Evolutionary conservation across 2,113 vertebrate genomes (phyloP).

Genomic region (Dendrocopos noguchii): DNA sequence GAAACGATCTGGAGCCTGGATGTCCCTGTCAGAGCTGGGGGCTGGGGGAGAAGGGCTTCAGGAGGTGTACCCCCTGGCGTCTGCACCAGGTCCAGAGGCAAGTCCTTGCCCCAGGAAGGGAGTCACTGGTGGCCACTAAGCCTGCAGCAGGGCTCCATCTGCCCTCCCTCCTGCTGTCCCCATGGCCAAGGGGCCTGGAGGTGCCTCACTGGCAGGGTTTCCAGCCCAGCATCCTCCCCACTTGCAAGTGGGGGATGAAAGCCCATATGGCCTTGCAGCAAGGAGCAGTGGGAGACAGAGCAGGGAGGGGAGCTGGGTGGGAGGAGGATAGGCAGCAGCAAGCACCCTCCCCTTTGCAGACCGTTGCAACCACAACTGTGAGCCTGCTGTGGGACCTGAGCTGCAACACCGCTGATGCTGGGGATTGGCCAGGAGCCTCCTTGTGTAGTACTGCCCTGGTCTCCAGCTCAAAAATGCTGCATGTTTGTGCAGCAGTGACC

Average conservation of each 20-base stretch:
- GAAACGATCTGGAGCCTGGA: constrained; percentile 24
- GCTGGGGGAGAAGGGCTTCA: background rate
- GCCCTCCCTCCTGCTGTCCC: background rate
- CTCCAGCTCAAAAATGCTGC: background rate
- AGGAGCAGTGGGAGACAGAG: background rate
- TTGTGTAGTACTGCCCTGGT: background rate
- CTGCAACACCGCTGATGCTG: background rate
- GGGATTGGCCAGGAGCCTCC: background rate
- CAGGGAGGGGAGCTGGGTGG: background rate
- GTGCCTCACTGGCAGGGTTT: background rate
- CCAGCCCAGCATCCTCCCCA: background rate
- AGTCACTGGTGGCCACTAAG: background rate
- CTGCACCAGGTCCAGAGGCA: rapidly evolving
- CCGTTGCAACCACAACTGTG: background rate
- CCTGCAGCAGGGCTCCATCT: background rate
- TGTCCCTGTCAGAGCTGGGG: constrained; percentile 25
- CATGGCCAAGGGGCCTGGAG: background rate
- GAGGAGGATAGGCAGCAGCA: background rate
- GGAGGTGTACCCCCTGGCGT: background rate
- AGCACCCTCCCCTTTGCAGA: background rate
- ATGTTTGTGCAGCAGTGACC: rapidly evolving
- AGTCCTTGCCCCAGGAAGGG: background rate
- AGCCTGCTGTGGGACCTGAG: background rate
- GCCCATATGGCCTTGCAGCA: rapidly evolving
- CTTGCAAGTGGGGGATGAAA: background rate